These are phyloP conservation scores for Drosophila leontia DNA, from an alignment of 1,140 invertebrate species.

Conservation along the genomic window DNA sequence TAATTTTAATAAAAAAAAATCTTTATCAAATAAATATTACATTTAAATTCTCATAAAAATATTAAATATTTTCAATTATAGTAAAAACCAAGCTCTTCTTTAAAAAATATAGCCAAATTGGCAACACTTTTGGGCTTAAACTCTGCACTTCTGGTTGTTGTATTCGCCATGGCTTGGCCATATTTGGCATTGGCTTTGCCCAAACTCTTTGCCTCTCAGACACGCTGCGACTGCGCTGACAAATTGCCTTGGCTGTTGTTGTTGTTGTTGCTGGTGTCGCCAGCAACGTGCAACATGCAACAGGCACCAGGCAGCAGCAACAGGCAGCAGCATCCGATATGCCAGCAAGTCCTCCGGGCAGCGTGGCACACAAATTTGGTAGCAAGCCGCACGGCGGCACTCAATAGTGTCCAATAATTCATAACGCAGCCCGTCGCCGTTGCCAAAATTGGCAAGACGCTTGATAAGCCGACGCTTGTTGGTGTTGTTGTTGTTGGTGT, in stretches of 20 bases:
- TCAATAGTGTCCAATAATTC: slow-evolving; percentile 83
- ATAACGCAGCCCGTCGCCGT: slow-evolving; percentile 70
- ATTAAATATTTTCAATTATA: no score
- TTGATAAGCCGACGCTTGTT: slow-evolving; percentile 65
- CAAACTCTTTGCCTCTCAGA: slow-evolving; percentile 70
- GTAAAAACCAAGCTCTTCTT: no score
- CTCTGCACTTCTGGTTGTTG: slow-evolving; percentile 20
- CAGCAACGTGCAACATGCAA: slow-evolving; percentile 54
- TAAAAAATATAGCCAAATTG: slow-evolving; percentile 16
- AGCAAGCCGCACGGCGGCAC: slow-evolving; percentile 76
- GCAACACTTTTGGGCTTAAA: slow-evolving; percentile 29
- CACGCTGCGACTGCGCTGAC: slow-evolving; percentile 74
- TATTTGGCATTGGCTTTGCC: slow-evolving; percentile 82
- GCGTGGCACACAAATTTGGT: slow-evolving; percentile 79
- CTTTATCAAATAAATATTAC: no score
- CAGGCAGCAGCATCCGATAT: slow-evolving; percentile 48
- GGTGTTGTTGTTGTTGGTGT: slow-evolving; percentile 17
- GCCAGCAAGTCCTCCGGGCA: slow-evolving; percentile 68
- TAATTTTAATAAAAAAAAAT: no score
- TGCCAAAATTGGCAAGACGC: slow-evolving; percentile 76
- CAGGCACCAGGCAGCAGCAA: slow-evolving; percentile 15
- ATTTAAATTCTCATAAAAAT: no score
- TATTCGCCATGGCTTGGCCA: slow-evolving; percentile 65
- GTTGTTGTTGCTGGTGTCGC: slow-evolving; percentile 66
- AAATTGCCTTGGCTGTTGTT: slow-evolving; percentile 64